Evolutionary conservation across 2,113 vertebrate species (phyloP).

Genomic region (Perca fluviatilis): DNA sequence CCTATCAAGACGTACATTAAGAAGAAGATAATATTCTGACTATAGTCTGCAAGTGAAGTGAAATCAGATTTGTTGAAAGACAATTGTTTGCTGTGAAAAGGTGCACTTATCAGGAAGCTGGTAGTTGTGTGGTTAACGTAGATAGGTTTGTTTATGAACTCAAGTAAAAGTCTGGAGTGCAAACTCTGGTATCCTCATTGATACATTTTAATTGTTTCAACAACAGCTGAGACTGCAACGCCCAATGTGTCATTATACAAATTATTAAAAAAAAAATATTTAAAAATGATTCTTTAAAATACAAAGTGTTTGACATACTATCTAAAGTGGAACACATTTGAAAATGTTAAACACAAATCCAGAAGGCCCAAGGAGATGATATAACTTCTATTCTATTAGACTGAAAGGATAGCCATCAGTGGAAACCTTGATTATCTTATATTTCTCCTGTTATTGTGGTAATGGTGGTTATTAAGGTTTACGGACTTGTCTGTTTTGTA

Average conservation of each 20-base stretch:
- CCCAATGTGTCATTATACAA: constrained; percentile 33
- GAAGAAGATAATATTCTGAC: not conserved
- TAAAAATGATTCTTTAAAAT: constrained; percentile 15
- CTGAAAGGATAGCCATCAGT: not conserved
- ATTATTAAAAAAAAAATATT: constrained; percentile 22
- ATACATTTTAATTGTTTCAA: constrained; percentile 45
- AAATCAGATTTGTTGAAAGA: not conserved
- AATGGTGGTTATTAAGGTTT: not conserved
- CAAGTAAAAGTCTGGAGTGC: not conserved
- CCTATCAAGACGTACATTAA: not conserved
- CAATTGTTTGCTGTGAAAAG: not conserved
- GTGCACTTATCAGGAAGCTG: not conserved
- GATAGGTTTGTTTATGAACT: not conserved
- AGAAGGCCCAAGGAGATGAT: constrained; percentile 30
- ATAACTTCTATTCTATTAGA: not conserved
- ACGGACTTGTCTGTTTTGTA: not conserved
- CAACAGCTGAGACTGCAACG: constrained; percentile 17
- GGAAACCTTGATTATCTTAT: not conserved
- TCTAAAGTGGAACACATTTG: constrained; percentile 30
- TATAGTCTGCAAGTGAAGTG: not conserved
- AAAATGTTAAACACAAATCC: constrained; percentile 19
- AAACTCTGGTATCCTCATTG: not conserved
- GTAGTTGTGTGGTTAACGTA: not conserved
- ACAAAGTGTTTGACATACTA: constrained; percentile 43
- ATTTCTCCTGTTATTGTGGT: not conserved